Conservation (phyloP, 1,140 invertebrate species). For the Galleria mellonella region DNA sequence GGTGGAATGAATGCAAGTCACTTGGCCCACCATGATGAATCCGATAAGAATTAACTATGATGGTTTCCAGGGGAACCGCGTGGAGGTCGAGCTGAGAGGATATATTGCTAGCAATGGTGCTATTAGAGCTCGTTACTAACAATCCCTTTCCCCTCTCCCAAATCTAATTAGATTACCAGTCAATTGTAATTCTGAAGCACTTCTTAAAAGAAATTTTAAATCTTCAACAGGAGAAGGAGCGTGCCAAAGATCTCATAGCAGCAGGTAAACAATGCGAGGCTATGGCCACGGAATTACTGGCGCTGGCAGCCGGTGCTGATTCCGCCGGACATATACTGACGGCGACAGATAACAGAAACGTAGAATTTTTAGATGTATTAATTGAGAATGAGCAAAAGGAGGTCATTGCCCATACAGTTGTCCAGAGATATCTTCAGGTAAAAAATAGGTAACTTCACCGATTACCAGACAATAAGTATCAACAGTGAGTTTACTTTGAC, state of each 20-base stretch:
- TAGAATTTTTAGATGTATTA: slow-evolving; percentile 96
- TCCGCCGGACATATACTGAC: slow-evolving; percentile 94
- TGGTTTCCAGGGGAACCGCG: too few relatives aligned
- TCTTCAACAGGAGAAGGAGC: slow-evolving; percentile 90
- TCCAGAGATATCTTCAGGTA: slow-evolving; percentile 91
- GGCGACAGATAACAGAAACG: slow-evolving; percentile 92
- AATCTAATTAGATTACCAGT: slow-evolving; percentile 1
- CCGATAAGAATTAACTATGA: too few relatives aligned
- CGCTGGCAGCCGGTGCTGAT: slow-evolving; percentile 94
- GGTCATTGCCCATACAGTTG: slow-evolving; percentile 92
- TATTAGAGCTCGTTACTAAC: too few relatives aligned
- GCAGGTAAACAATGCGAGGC: slow-evolving; percentile 97
- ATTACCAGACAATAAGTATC: background rate
- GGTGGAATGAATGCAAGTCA: too few relatives aligned
- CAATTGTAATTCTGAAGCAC: slow-evolving; percentile 2
- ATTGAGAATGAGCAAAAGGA: slow-evolving; percentile 99
- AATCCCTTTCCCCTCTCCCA: too few relatives aligned
- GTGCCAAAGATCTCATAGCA: slow-evolving; percentile 95
- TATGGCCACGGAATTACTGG: slow-evolving; percentile 97
- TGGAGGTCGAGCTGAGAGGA: too few relatives aligned
- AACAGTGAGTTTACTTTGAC: background rate
- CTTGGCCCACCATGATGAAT: too few relatives aligned
- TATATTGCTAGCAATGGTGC: too few relatives aligned
- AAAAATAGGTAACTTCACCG: slow-evolving; percentile 73
- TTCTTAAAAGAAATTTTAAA: background rate